Base-by-base conservation (phyloP, 2,113 vertebrate genomes). In the Alectura lathami region DNA sequence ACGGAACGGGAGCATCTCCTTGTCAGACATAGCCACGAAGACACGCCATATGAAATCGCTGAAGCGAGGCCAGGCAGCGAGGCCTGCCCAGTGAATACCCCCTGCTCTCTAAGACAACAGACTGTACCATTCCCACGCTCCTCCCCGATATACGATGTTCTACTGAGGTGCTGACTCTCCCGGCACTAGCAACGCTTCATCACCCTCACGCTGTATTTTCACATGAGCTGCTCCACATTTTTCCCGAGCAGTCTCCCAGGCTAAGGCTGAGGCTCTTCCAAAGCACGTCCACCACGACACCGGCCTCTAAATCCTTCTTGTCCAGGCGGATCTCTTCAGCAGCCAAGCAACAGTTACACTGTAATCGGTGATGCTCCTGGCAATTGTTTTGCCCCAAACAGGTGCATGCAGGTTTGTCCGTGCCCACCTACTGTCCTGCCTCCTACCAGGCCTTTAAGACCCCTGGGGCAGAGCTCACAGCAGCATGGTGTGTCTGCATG, bases 401-500 rank as follows among this genome's bases (percentile, higher is more conserved):
- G 53, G 29, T 6, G 40, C 7, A 36, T 5, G 57, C 6, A 66
- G 15, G 24, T 54, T 54, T 57, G 26, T 22, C 45, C 27, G 21
- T 6, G 72, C 10, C 42, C 32, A 67, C 3, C 47, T 29, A 30
- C 24, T 47, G 23, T 20, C 32, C 21, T 56, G 26, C n/a, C 9
- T 82, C 30, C 70, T 54, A 57, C 47, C 34, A 21, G 30, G 72
- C 62, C 30, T 47, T 69, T 72, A 57, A 81, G 54, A 50, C 0
- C 1, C 29, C 34, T 23, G 30, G 17, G 34, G 36, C 59, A 86
- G 56, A 87, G 56, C 45, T 63, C 15, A 4, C 21, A 24, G 43
- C 0, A 43, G 43, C 42, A 56, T 0, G 0, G 17, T 24, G 34
- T n/a, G 34, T 36, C 74, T 54, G 43, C 32, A 24, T 1, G 14